Base-by-base conservation (phyloP, 2,888 invertebrate genomes). In the Idaea straminata region DNA sequence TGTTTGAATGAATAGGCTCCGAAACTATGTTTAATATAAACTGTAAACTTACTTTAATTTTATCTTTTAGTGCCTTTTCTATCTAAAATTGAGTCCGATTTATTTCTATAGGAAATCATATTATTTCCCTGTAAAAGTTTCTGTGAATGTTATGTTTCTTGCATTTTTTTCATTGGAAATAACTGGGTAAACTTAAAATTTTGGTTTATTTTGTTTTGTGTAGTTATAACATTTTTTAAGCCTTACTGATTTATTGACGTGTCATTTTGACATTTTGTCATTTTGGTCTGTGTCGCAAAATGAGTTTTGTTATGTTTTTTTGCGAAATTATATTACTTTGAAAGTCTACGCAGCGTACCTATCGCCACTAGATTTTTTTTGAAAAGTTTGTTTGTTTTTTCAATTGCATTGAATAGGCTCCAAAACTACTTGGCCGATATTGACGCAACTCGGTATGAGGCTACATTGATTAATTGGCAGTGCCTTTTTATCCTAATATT, bases 181-280 rank as follows among this genome's bases (percentile, higher is more conserved):
- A 64, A 68, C 66, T 25, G 47, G 10, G 10, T 10, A 4, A 13
- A 47, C 47, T 47, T 47, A 47, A 13, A 47, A 47, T 47, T 10
- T 10, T 10, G 47, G 47, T 47, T 47, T 47, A 66, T 59, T 38
- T 13, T 59, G 64, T 64, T 66, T 69, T 61, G 64, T 47, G 10
- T 13, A 47, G 47, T 47, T 47, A 47, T 47, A 10, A 10, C 47
- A 64, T 60, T 67, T 73, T n/a, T 68, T 5, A 75, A 69, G 64
- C 80, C 81, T 77, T 74, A 78, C 66, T 76, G 80, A 76, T 74
- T 75, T 65, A 5, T 5, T 67, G 66, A 64, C 62, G 62, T 47
- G 47, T 47, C 47, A 10, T 47, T 47, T 47, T 47, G 47, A 13
- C 7, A 7, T 13, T 47, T 47, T 47, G 47, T 47, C 47, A 47